Base-by-base conservation (phyloP, 1,140 invertebrate species). In the Dermatophagoides farinae region DNA sequence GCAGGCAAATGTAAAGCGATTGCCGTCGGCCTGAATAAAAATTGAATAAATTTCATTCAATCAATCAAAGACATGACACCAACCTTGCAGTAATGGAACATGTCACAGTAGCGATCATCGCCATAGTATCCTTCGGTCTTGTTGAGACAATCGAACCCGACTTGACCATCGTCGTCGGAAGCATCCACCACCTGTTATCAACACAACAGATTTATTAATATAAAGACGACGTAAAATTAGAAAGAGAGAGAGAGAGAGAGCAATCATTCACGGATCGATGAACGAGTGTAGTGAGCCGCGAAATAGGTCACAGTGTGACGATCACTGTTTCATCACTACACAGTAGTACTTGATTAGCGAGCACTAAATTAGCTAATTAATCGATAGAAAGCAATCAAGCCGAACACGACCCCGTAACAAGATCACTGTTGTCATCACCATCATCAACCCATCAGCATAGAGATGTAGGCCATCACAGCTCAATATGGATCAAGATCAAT, bases 21-120 rank as follows among this genome's bases (percentile, higher is more conserved):
- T 52, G n/a, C 66, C 66, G 51, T 67, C 60, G 0, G 57, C 12
- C 57, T 60, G 41, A 18, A 50, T 10, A 10, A 37, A n/a, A 60
- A 49, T 20, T 14, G 16, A 16, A 50, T 60, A 16, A 53, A 43
- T 16, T 53, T n/a, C n/a, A n/a, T n/a, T n/a, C n/a, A n/a, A n/a
- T 39, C 41, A 16, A 46, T 53, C 41, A 43, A n/a, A 11, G 46
- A 18, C 9, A 49, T 18, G 46, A 49, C 10, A 18, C 18, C 18
- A 1, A 60, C 52, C 40, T 67, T 65, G 39, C 66, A 67, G 52
- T 67, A 67, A 25, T 67, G 66, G 54, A 67, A 67, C 23, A 69
- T 66, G 62, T 69, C 66, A 43, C 68, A 69, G 60, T 66, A 65
- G 46, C 65, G 54, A 16, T 43, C 9, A 61, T 70, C 68, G 16